A percentile compares a stretch with the other conserved stretches of the same genome.
Conservation (phyloP, 2,888 invertebrate genomes). For the Eilema griseolum region DNA sequence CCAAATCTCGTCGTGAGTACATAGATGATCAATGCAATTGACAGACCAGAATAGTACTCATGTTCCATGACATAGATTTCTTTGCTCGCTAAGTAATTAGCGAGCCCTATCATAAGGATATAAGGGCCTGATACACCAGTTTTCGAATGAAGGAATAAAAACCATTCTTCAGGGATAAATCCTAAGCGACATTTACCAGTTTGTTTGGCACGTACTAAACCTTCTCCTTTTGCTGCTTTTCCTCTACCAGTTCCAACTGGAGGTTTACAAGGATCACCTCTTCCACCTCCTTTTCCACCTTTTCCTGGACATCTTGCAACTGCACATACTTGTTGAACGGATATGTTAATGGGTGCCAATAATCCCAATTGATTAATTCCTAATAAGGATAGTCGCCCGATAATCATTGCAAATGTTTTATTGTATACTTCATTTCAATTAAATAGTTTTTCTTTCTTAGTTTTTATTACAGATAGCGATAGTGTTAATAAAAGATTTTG, state of each 20-base stretch:
- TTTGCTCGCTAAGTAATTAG: slow-evolving; percentile 95
- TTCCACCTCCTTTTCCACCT: neutral
- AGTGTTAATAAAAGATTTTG: neutral
- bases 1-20: slow-evolving; percentile 90
- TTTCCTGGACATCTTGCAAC: slow-evolving; percentile 22
- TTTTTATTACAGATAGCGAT: neutral
- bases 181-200: slow-evolving; percentile 85
- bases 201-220: slow-evolving; percentile 56
- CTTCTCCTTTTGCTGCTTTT: neutral
- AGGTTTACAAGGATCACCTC: neutral
- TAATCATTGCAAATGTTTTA: slow-evolving; percentile 49
- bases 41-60: slow-evolving; percentile 93
- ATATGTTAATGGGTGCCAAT: slow-evolving; percentile 38
- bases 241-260: neutral
- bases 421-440: neutral
- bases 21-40: slow-evolving; percentile 88
- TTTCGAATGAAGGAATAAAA: slow-evolving; percentile 95
- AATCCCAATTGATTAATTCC: slow-evolving; percentile 30
- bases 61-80: slow-evolving; percentile 97
- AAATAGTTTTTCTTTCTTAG: neutral
- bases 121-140: slow-evolving; percentile 97
- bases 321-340: slow-evolving; percentile 43
- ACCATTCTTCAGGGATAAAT: slow-evolving; percentile 87
- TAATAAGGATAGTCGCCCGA: slow-evolving; percentile 33
- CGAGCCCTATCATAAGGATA: slow-evolving; percentile 91